Conservation (phyloP, 2,888 invertebrate genomes). For the Melanophora roralis region DNA sequence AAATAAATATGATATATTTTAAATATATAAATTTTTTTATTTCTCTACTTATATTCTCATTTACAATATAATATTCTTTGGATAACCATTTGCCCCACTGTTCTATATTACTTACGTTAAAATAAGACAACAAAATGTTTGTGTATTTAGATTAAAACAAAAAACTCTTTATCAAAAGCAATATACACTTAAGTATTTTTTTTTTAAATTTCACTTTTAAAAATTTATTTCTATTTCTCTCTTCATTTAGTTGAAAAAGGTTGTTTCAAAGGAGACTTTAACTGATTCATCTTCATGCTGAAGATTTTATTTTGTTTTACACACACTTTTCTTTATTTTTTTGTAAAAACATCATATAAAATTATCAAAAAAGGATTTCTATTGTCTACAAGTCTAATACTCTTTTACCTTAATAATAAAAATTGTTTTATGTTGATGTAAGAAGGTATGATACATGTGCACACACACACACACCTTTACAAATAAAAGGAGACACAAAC, state of each 20-base stretch:
- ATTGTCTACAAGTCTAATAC: conserved; percentile 38
- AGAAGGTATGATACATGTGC: neutral
- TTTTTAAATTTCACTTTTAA: conserved; percentile 30
- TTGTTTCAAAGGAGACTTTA: no score
- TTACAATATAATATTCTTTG: no score
- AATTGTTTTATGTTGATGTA: neutral
- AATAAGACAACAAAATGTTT: neutral
- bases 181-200: conserved; percentile 20
- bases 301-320: neutral
- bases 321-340: neutral
- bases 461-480: neutral
- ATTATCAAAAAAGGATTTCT: conserved; percentile 60
- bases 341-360: conserved; percentile 44
- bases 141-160: conserved; percentile 18
- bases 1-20: no score
- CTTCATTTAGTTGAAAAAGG: no score
- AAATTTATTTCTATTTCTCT: conserved; percentile 49
- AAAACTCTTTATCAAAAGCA: conserved; percentile 28
- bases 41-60: no score
- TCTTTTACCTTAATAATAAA: no score
- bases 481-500: no score
- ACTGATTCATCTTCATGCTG: neutral
- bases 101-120: neutral
- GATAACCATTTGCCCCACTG: conserved; percentile 3
- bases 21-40: no score